Evolutionary conservation across 30 jellyfish, hydroid and myxozoan genomes (phyloP), one percentile per base, ranked within the genome.

Genomic region (Cassiopea andromeda): DNA sequence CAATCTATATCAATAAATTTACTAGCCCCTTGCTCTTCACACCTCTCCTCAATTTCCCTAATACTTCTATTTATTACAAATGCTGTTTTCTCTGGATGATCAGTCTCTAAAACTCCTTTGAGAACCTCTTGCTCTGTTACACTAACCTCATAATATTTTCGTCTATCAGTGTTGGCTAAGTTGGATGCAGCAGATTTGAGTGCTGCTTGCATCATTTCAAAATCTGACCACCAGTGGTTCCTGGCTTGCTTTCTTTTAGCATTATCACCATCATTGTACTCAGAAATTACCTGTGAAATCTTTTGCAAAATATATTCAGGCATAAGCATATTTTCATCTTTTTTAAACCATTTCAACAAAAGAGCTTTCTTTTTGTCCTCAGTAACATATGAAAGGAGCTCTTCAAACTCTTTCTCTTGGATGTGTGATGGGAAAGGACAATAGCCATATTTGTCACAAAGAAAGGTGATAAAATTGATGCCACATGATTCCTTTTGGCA

Each of bases 401-500:
- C 82, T 68, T 69, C 74, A 69, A 82, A 82, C 68, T 82, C 91
- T 17, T 48, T 59, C 12, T 69, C 73, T 46, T 83, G 91, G 9
- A 82, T 82, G 13, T 44, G 45, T 38, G 91, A 44, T n/a, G 91
- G 91, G 68, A 82, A 82, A 1, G 91, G 91, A 19, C 91, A 69
- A 48, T 67, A 82, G 6, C 91, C 91, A 69, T 82, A 82, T 44
- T 82, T 82, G 50, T 82, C 91, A 46, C 91, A 67, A 44, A 82
- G 83, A 46, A 82, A 48, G 3, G 91, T 68, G 50, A 82, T 69
- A 44, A 82, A 82, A 48, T 82, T 69, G 8, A 82, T 68, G 15
- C 91, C 91, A 69, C 91, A 50, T 68, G 91, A 82, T 69, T 82
- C 91, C 68, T 68, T 61, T n/a, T 82, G 91, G 57, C 91, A 82